These are phyloP conservation scores for Poeciliopsis prolifica DNA, from an alignment of 2,113 vertebrate genomes.

Conservation along the genomic window DNA sequence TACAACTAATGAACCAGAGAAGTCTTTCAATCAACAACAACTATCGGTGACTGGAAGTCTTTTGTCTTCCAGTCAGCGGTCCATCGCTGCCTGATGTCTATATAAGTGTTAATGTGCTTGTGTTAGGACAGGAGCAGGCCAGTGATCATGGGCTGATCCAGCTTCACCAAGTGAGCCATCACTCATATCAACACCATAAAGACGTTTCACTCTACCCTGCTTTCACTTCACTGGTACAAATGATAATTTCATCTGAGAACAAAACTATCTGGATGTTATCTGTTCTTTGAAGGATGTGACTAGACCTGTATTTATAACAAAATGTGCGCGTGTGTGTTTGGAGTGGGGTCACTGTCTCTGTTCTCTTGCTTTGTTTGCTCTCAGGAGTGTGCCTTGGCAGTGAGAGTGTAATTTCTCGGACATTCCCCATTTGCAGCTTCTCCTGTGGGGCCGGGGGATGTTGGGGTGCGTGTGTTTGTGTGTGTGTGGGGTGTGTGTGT, in stretches of 20 bases:
- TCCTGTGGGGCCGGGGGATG: slow-evolving; percentile 62
- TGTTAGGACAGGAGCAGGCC: slow-evolving; percentile 35
- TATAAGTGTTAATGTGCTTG: slow-evolving; percentile 12
- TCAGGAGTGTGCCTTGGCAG: slow-evolving; percentile 62
- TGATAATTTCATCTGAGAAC: slow-evolving; percentile 80
- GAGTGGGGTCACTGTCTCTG: slow-evolving; percentile 45
- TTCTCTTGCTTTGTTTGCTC: slow-evolving; percentile 67
- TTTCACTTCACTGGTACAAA: slow-evolving; percentile 79
- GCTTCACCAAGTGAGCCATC: slow-evolving; percentile 77
- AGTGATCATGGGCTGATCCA: slow-evolving; percentile 78
- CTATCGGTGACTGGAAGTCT: background rate
- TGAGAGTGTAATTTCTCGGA: slow-evolving; percentile 66
- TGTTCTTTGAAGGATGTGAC: slow-evolving; percentile 31
- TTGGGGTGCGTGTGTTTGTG: slow-evolving; percentile 27
- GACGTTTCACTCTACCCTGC: slow-evolving; percentile 80
- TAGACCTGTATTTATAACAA: slow-evolving; percentile 4
- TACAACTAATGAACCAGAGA: slow-evolving; percentile 25
- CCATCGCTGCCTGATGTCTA: slow-evolving; percentile 29
- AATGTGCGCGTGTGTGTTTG: slow-evolving; percentile 19
- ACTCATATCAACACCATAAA: slow-evolving; percentile 77
- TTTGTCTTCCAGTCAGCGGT: slow-evolving; percentile 25
- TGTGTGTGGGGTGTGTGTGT: too few relatives aligned
- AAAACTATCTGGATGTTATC: slow-evolving; percentile 75
- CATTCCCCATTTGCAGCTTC: slow-evolving; percentile 77
- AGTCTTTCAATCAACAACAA: slow-evolving; percentile 27